A percentile compares a stretch with the other conserved stretches of the same genome.
Evolutionary conservation across 2,113 vertebrate species (phyloP).

Genomic region (Ardeotis arabs): DNA sequence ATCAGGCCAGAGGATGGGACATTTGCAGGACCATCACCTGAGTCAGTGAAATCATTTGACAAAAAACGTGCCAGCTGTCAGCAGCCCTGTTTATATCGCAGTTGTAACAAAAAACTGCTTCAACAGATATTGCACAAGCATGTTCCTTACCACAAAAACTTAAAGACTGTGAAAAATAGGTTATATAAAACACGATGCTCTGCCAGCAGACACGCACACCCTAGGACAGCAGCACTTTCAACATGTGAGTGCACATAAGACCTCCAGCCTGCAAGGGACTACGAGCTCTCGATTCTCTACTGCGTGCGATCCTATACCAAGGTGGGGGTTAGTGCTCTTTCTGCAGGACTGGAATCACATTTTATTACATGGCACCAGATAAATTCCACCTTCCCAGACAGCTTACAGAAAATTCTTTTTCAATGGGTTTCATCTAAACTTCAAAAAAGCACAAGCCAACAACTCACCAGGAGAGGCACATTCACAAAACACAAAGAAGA

Average conservation of each 20-base stretch:
- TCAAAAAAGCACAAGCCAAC: constrained; percentile 19
- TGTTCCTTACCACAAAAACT: background rate
- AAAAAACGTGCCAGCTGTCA: background rate
- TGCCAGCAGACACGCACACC: background rate
- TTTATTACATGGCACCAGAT: background rate
- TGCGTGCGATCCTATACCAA: background rate
- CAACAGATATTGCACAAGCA: background rate
- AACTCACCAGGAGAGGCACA: constrained; percentile 11
- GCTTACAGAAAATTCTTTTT: background rate
- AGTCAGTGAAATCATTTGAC: background rate
- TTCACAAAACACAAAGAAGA: constrained; percentile 55
- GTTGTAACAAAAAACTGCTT: background rate
- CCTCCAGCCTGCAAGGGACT: background rate
- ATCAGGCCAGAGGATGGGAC: background rate
- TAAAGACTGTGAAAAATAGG: background rate
- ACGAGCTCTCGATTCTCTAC: background rate
- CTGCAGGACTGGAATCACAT: background rate
- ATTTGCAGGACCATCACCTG: background rate
- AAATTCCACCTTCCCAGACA: background rate
- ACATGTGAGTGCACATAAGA: background rate
- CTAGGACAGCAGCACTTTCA: background rate
- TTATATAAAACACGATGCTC: background rate
- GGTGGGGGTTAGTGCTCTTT: background rate
- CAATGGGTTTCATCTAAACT: constrained; percentile 25
- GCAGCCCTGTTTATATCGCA: background rate